Percentiles rank a stretch among this genome's conserved stretches.
These are phyloP conservation scores for Panzeria rudis DNA, from an alignment of 2,888 invertebrate species.

Conservation along the genomic window DNA sequence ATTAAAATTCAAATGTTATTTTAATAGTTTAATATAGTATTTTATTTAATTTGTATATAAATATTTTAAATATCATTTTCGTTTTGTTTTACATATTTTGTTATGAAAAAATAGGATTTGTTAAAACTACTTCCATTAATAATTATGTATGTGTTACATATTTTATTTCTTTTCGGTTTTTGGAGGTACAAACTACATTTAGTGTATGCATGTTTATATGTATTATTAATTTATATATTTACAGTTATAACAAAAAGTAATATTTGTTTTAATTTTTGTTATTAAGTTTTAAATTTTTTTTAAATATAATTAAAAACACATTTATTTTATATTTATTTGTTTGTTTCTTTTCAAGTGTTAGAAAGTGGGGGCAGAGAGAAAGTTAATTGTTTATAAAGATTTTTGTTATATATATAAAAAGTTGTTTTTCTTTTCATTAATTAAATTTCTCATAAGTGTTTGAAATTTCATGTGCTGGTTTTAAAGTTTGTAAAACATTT, in stretches of 20 bases:
- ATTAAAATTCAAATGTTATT: constrained; percentile 12
- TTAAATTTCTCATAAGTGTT: constrained; percentile 38
- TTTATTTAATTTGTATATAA: constrained; percentile 13
- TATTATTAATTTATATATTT: constrained; percentile 34
- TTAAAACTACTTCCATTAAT: constrained; percentile 64
- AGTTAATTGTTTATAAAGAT: constrained; percentile 37
- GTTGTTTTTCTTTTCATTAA: constrained; percentile 29
- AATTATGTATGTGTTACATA: not conserved
- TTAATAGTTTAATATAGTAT: constrained; percentile 1
- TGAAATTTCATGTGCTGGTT: constrained; percentile 51
- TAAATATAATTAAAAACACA: constrained; percentile 24
- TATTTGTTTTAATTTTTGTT: constrained; percentile 26
- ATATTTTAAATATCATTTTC: constrained; percentile 30
- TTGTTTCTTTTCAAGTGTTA: constrained; percentile 23
- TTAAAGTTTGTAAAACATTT: constrained; percentile 44
- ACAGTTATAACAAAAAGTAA: constrained; percentile 47
- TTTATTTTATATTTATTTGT: constrained; percentile 24
- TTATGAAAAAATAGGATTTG: constrained; percentile 67
- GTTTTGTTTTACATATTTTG: constrained; percentile 9
- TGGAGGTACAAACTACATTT: constrained; percentile 70
- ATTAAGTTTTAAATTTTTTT: not conserved
- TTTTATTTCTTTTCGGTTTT: constrained; percentile 21
- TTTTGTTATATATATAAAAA: constrained; percentile 54
- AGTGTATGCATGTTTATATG: constrained; percentile 57
- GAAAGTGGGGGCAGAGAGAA: constrained; percentile 32